These are phyloP conservation scores for Chelidonichthys spinosus DNA, from an alignment of 2,797 vertebrate species.

Conservation along the genomic window DNA sequence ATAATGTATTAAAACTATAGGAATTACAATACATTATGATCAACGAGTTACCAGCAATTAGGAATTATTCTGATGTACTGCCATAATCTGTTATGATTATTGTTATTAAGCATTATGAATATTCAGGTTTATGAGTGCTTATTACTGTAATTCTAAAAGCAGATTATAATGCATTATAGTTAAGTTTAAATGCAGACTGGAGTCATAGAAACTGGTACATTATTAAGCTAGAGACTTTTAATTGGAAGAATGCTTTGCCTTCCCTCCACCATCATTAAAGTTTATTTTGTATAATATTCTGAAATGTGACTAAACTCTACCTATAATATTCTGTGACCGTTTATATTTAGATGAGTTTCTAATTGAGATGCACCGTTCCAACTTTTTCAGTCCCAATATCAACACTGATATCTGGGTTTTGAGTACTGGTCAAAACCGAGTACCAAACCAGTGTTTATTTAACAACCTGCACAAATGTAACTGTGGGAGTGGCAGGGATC, in stretches of 20 bases:
- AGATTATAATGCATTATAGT: not conserved
- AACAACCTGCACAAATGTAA: too few relatives aligned
- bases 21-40: not conserved
- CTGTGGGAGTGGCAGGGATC: too few relatives aligned
- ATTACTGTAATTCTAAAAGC: not conserved
- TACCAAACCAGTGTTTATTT: too few relatives aligned
- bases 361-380: too few relatives aligned
- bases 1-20: not conserved
- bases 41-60: not conserved
- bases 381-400: too few relatives aligned
- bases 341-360: too few relatives aligned
- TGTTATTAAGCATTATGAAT: not conserved
- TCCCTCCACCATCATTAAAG: not conserved
- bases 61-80: not conserved
- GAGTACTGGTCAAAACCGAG: too few relatives aligned
- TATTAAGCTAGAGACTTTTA: not conserved
- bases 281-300: too few relatives aligned
- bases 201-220: not conserved
- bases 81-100: not conserved
- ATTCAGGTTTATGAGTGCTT: not conserved
- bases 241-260: not conserved
- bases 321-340: too few relatives aligned
- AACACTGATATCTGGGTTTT: too few relatives aligned
- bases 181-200: not conserved
- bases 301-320: too few relatives aligned